Conservation (phyloP, 2,113 vertebrate species). For the Antigone vipio region DNA sequence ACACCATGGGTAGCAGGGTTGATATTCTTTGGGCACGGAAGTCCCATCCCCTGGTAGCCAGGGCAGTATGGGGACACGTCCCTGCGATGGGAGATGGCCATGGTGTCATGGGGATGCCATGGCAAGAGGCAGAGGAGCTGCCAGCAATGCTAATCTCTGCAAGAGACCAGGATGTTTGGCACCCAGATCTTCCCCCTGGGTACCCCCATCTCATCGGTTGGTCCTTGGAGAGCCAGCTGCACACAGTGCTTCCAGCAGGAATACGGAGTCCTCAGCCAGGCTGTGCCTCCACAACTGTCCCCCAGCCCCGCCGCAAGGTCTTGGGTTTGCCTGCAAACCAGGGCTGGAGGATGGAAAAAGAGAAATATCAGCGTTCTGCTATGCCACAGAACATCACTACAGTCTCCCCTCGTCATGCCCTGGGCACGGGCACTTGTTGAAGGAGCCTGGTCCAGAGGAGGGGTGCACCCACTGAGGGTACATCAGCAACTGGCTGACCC, state of each 20-base stretch:
- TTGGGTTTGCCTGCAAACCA: not conserved
- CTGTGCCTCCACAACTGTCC: not conserved
- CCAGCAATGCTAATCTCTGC: not conserved
- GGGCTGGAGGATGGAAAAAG: not conserved
- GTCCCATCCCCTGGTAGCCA: not conserved
- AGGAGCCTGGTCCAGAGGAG: not conserved
- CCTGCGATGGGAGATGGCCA: not conserved
- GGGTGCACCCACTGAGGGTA: not conserved
- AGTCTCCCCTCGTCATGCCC: not conserved
- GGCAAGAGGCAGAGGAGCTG: not conserved
- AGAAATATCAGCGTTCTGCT: not conserved
- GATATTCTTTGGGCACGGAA: not conserved
- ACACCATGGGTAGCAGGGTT: not conserved
- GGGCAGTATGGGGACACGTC: not conserved
- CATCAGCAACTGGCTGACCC: not conserved
- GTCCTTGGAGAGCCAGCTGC: not conserved
- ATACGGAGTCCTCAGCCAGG: not conserved
- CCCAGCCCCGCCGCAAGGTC: not conserved
- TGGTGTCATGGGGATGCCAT: fast-evolving
- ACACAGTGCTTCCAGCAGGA: not conserved
- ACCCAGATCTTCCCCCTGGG: not conserved
- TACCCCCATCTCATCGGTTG: fast-evolving
- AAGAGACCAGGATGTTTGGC: not conserved
- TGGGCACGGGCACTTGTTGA: not conserved
- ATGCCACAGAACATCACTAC: not conserved